These are phyloP conservation scores for Acanthosepion pharaonis DNA, from an alignment of 2,888 invertebrate species.

Conservation along the genomic window DNA sequence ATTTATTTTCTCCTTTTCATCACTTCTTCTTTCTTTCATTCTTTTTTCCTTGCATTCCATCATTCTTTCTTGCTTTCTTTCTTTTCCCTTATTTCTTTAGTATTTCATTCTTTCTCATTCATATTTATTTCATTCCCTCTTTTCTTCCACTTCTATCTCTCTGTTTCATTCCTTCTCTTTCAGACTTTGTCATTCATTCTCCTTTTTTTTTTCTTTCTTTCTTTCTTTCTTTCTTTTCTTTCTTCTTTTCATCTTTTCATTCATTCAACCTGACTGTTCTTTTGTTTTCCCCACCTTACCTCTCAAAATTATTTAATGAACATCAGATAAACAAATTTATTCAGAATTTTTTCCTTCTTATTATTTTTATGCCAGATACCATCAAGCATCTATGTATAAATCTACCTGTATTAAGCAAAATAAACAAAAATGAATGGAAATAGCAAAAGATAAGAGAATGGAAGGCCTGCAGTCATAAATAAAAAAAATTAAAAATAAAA, in stretches of 20 bases:
- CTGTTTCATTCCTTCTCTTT: too few relatives aligned
- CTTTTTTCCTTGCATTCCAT: too few relatives aligned
- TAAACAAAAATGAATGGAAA: neutral
- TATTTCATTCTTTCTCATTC: too few relatives aligned
- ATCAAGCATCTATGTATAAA: neutral
- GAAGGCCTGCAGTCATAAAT: neutral
- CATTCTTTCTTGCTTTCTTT: too few relatives aligned
- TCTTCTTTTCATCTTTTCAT: neutral
- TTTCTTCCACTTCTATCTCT: too few relatives aligned
- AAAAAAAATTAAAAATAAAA: neutral
- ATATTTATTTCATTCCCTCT: too few relatives aligned
- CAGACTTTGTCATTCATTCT: too few relatives aligned
- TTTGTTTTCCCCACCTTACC: neutral
- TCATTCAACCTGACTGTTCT: neutral
- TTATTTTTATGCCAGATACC: neutral
- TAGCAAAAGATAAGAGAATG: neutral
- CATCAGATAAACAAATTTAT: constrained; percentile 13
- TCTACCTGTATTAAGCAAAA: neutral
- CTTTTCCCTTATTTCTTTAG: too few relatives aligned
- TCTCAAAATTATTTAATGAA: neutral
- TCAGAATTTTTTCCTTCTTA: neutral
- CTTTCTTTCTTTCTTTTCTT: neutral
- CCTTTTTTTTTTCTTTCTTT: too few relatives aligned
- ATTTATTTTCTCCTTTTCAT: too few relatives aligned
- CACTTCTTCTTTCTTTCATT: too few relatives aligned